Evolutionary conservation across 2,113 vertebrate species (phyloP).

Genomic region (Brevimyrus niger): DNA sequence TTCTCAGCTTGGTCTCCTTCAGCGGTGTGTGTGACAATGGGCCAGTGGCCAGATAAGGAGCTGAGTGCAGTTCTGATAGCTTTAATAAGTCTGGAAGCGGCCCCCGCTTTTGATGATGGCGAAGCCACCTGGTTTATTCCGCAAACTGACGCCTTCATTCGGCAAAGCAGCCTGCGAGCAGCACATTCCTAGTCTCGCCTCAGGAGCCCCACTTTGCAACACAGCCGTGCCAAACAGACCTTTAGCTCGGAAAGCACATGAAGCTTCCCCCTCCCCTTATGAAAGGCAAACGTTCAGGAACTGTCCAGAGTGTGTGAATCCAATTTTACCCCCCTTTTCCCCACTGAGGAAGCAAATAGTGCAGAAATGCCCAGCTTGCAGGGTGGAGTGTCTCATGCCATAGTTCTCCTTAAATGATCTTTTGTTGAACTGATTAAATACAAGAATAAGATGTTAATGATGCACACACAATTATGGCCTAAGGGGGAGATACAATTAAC

Average conservation of each 20-base stretch:
- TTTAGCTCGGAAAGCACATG: background rate
- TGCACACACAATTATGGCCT: background rate
- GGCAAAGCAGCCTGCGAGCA: slow-evolving; percentile 20
- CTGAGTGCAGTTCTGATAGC: slow-evolving; percentile 11
- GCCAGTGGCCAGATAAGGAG: slow-evolving; percentile 18
- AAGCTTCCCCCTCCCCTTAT: background rate
- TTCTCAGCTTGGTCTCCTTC: background rate
- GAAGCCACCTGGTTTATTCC: slow-evolving; percentile 26
- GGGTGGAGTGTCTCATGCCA: background rate
- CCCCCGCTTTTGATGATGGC: slow-evolving; percentile 27
- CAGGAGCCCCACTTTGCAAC: background rate
- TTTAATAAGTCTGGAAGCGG: slow-evolving; percentile 25
- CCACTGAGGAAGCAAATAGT: background rate
- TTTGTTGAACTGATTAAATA: background rate
- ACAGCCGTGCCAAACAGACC: background rate
- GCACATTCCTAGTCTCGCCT: background rate
- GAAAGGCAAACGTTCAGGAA: background rate
- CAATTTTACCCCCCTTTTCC: background rate
- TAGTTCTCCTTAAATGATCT: background rate
- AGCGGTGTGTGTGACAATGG: background rate
- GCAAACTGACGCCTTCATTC: slow-evolving; percentile 11
- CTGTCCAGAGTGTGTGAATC: background rate
- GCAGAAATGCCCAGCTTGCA: background rate
- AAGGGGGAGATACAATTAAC: background rate
- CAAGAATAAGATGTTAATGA: background rate